These are phyloP conservation scores for Chunga burmeisteri DNA, from an alignment of 2,113 vertebrate genomes.

Conservation along the genomic window DNA sequence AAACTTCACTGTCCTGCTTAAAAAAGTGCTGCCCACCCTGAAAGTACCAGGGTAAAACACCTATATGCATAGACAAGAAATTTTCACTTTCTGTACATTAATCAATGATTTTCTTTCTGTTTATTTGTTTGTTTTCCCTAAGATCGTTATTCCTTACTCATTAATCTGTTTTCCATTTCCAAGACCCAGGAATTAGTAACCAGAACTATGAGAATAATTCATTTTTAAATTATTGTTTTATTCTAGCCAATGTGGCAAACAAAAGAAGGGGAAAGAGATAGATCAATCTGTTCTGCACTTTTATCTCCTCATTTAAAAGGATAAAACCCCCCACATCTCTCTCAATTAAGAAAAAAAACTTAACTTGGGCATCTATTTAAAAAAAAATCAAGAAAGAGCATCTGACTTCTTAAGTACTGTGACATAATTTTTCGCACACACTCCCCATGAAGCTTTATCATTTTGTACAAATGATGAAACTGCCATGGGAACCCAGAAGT, in stretches of 20 bases:
- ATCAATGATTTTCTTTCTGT: not conserved
- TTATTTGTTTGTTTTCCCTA: not conserved
- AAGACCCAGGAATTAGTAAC: not conserved
- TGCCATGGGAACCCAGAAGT: not conserved
- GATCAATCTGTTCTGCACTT: not conserved
- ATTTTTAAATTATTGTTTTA: not conserved
- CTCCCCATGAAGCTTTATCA: not conserved
- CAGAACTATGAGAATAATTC: not conserved
- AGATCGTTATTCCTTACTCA: not conserved
- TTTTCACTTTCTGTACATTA: not conserved
- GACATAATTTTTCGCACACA: not conserved
- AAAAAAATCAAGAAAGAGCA: not conserved
- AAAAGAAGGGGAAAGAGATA: not conserved
- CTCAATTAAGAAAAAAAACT: not conserved
- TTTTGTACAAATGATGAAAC: not conserved
- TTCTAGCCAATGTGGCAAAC: not conserved
- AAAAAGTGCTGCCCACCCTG: not conserved
- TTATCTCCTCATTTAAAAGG: not conserved
- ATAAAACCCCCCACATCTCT: rapidly evolving
- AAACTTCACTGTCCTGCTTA: not conserved
- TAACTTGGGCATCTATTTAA: not conserved
- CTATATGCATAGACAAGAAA: not conserved
- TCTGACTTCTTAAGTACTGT: not conserved
- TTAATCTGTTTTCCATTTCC: not conserved
- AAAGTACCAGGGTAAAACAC: not conserved